Conservation (phyloP, 1,140 invertebrate genomes). For the Lordiphosa mommai region DNA sequence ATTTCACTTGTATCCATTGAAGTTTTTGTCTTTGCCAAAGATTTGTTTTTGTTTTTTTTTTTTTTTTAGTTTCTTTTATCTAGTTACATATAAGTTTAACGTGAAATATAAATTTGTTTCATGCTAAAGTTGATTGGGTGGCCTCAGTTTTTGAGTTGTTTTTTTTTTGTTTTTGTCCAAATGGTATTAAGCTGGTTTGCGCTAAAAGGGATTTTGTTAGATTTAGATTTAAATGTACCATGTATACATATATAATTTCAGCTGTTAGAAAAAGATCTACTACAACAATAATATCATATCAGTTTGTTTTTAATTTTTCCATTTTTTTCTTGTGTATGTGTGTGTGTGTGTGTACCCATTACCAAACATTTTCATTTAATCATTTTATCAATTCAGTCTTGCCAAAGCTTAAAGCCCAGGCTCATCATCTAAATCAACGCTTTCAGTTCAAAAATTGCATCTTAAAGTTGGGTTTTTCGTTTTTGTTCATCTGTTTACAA, state of each 20-base stretch:
- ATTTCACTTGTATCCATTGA: conserved; percentile 49
- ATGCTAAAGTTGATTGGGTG: conserved; percentile 56
- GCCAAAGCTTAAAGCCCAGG: conserved; percentile 43
- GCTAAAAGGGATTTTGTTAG: conserved; percentile 36
- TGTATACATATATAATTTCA: conserved; percentile 24
- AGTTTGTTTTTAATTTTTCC: conserved; percentile 19
- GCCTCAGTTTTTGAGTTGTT: conserved; percentile 35
- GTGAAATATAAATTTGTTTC: conserved; percentile 64
- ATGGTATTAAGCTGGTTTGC: conserved; percentile 42
- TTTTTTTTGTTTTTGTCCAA: conserved; percentile 27
- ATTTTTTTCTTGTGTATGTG: conserved; percentile 4
- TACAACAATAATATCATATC: conserved; percentile 68
- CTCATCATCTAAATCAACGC: conserved; percentile 46
- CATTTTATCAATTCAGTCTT: conserved; percentile 65
- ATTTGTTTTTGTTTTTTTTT: conserved; percentile 25
- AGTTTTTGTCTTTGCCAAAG: conserved; percentile 36
- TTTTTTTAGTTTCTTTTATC: conserved; percentile 34
- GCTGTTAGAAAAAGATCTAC: conserved; percentile 66
- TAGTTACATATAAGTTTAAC: conserved; percentile 55
- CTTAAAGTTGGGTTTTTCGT: conserved; percentile 33
- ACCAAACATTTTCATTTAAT: conserved; percentile 47
- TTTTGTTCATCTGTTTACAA: conserved; percentile 18
- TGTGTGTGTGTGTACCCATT: conserved; percentile 37
- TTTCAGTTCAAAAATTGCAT: conserved; percentile 39
- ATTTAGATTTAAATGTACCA: conserved; percentile 17